A percentile compares a stretch with the other conserved stretches of the same genome.
These are phyloP conservation scores for Heterochromis multidens DNA, from an alignment of 2,113 vertebrate species.

Conservation along the genomic window DNA sequence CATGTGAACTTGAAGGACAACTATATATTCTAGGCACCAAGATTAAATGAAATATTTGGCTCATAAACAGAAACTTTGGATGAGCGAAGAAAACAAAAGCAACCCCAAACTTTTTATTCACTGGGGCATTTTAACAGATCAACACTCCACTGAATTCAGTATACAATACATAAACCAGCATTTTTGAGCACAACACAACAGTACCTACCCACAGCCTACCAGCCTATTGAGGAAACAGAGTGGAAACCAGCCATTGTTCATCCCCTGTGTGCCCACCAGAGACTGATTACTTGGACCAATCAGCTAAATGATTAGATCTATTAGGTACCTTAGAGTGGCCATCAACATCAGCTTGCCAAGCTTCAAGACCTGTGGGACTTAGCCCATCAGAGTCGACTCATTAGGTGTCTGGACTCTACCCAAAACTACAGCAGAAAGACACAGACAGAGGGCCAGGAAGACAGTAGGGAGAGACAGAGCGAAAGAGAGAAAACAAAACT, in stretches of 20 bases:
- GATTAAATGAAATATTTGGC: constrained; percentile 25
- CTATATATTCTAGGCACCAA: constrained; percentile 20
- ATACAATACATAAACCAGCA: neutral
- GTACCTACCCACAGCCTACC: neutral
- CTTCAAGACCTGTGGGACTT: constrained; percentile 62
- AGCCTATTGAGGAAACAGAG: constrained; percentile 5
- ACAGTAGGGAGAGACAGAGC: constrained; percentile 2
- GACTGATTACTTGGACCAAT: constrained; percentile 74
- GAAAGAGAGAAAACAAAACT: constrained; percentile 33
- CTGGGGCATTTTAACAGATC: neutral
- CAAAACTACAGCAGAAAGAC: constrained; percentile 63
- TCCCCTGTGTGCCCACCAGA: constrained; percentile 59
- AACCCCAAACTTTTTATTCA: constrained; percentile 11
- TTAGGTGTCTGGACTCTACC: constrained; percentile 71
- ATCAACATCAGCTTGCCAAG: constrained; percentile 54
- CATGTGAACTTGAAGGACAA: neutral
- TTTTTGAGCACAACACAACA: neutral
- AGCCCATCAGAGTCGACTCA: constrained; percentile 72
- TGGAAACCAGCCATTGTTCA: constrained; percentile 45
- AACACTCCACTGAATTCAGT: neutral
- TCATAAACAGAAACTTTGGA: constrained; percentile 34
- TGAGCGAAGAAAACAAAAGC: neutral
- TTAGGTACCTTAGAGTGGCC: constrained; percentile 68
- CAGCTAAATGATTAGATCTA: constrained; percentile 77
- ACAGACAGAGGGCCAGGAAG: constrained; percentile 40